Evolutionary conservation across 1,140 invertebrate genomes (phyloP).

Genomic region (Phenacoccus solenopsis): DNA sequence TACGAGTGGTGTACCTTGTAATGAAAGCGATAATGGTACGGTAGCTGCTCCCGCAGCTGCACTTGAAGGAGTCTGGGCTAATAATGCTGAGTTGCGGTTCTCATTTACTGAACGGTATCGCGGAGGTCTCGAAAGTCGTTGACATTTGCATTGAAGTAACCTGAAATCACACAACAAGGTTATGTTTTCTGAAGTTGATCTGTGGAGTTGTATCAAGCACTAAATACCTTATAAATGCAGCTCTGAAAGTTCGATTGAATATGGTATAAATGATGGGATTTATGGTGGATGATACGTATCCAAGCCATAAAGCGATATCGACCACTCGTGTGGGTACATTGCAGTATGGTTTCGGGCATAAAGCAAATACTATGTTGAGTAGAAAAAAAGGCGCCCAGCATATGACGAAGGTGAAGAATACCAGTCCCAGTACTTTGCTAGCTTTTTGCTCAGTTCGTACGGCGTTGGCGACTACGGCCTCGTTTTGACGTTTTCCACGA

Average conservation of each 20-base stretch:
- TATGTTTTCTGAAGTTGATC: background rate
- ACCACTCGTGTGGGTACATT: conserved; percentile 56
- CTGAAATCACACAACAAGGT: conserved; percentile 46
- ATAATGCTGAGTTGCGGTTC: conserved; percentile 39
- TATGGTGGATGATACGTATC: conserved; percentile 76
- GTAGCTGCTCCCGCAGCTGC: conserved; percentile 29
- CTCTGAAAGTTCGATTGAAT: conserved; percentile 75
- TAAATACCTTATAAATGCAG: conserved; percentile 71
- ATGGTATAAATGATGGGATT: conserved; percentile 79
- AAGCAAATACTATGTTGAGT: conserved; percentile 66
- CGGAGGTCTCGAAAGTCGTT: conserved; percentile 40
- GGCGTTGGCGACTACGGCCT: conserved; percentile 55
- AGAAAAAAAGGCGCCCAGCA: conserved; percentile 86
- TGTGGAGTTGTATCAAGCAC: conserved; percentile 18
- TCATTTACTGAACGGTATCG: conserved; percentile 49
- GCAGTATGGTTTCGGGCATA: conserved; percentile 48
- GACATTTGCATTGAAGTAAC: conserved; percentile 41
- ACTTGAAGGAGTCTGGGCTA: conserved; percentile 39
- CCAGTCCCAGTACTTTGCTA: conserved; percentile 65
- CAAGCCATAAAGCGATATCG: conserved; percentile 69
- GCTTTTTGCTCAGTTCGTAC: conserved; percentile 74
- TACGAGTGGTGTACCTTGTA: conserved; percentile 42
- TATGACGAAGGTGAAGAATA: conserved; percentile 80
- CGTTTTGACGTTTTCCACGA: conserved; percentile 37
- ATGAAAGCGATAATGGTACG: conserved; percentile 45